Percentiles rank a stretch among this genome's conserved stretches.
phyloP scores from a whole-genome alignment of 2,888 invertebrate genomes.

The Nowickia ferox region DNA sequence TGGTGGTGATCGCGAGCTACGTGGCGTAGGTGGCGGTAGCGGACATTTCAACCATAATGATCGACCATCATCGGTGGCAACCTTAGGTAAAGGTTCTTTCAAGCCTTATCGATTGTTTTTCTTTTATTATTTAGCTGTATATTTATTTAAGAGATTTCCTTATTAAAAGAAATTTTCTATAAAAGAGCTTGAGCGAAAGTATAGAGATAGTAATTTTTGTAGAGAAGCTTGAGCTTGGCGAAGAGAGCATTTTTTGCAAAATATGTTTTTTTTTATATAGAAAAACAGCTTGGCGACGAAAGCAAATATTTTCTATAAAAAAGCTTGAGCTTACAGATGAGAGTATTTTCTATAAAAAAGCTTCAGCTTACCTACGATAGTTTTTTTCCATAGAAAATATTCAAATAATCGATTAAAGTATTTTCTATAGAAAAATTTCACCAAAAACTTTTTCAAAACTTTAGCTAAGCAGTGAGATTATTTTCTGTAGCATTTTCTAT shows the following conservation, averaged over 20 bases:
- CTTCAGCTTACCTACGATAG: not conserved
- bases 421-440: not conserved
- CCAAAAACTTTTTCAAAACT: too few relatives aligned
- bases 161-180: not conserved
- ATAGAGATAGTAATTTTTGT: not conserved
- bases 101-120: conserved; percentile 33
- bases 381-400: not conserved
- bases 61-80: conserved; percentile 75
- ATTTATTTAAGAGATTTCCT: not conserved
- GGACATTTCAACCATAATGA: conserved; percentile 78
- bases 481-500: too few relatives aligned
- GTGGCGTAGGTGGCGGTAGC: conserved; percentile 74
- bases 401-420: too few relatives aligned
- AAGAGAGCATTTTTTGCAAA: not conserved
- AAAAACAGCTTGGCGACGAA: not conserved
- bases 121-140: not conserved
- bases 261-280: too few relatives aligned
- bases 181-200: not conserved
- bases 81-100: conserved; percentile 73
- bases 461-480: too few relatives aligned
- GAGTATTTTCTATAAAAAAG: not conserved
- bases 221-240: not conserved
- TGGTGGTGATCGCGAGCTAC: conserved; percentile 79
- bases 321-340: not conserved
- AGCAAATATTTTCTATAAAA: not conserved